Evolutionary conservation across 1,140 invertebrate genomes (phyloP).

Genomic region (Trachelipus rathkii): DNA sequence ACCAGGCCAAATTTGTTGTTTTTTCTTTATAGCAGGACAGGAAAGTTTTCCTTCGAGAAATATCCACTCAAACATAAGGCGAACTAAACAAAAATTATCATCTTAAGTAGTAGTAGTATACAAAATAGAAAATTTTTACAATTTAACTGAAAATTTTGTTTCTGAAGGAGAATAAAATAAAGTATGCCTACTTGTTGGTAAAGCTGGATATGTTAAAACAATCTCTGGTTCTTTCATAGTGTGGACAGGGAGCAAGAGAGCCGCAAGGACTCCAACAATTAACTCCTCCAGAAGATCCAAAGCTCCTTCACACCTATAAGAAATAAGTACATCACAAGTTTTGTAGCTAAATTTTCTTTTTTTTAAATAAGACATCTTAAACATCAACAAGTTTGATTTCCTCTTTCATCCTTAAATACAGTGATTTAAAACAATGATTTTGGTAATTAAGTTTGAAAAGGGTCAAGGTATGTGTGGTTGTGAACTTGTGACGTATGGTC

Average conservation of each 20-base stretch:
- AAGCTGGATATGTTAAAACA: constrained; percentile 63
- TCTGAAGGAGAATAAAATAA: background rate
- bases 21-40: constrained; percentile 59
- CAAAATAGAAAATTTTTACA: too few relatives aligned
- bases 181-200: constrained; percentile 53
- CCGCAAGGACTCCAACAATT: constrained; percentile 64
- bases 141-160: background rate
- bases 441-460: too few relatives aligned
- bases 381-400: too few relatives aligned
- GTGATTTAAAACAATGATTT: too few relatives aligned
- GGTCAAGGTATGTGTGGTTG: too few relatives aligned
- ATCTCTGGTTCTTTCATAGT: constrained; percentile 59
- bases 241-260: constrained; percentile 67
- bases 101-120: background rate
- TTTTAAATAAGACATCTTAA: too few relatives aligned
- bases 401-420: too few relatives aligned
- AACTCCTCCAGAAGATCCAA: constrained; percentile 60
- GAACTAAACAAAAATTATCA: constrained; percentile 55
- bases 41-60: constrained; percentile 57
- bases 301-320: constrained; percentile 31
- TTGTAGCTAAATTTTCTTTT: too few relatives aligned
- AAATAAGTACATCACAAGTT: background rate
- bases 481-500: too few relatives aligned
- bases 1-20: constrained; percentile 71
- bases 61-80: constrained; percentile 70